Conservation (phyloP, 2,797 vertebrate species). For the Ctenopoma kingsleyae region DNA sequence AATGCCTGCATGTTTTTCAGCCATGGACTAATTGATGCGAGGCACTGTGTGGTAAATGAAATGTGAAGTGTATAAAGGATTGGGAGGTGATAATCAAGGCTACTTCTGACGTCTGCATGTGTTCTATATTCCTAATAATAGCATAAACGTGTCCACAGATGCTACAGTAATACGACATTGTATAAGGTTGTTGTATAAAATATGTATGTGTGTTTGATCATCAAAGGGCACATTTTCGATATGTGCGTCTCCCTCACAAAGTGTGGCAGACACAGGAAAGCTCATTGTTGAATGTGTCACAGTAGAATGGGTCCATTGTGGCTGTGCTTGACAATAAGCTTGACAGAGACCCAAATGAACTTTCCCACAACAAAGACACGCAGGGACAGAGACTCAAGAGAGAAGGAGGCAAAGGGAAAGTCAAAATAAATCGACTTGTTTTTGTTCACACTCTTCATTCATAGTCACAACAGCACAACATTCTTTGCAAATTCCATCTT, state of each 20-base stretch:
- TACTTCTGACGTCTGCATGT: constrained; percentile 14
- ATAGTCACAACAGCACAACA: constrained; percentile 22
- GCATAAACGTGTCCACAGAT: constrained; percentile 12
- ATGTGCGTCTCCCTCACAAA: constrained; percentile 13
- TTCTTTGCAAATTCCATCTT: constrained; percentile 40
- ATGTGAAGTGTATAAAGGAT: neutral
- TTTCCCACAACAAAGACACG: constrained; percentile 34
- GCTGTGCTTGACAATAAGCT: constrained; percentile 36
- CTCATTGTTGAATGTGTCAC: constrained; percentile 29
- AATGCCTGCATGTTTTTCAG: neutral
- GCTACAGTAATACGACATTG: neutral
- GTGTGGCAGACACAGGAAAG: constrained; percentile 5
- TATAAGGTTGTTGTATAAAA: neutral
- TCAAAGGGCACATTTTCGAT: constrained; percentile 9
- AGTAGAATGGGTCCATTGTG: constrained; percentile 47
- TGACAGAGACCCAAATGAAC: constrained; percentile 53
- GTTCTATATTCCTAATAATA: constrained; percentile 20
- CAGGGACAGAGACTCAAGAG: constrained; percentile 14
- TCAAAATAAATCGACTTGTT: constrained; percentile 32
- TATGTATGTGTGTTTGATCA: neutral
- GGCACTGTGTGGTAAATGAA: constrained; percentile 1
- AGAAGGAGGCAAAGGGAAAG: constrained; percentile 8
- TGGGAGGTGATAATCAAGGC: constrained; percentile 9
- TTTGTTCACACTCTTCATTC: constrained; percentile 14
- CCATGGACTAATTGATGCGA: neutral